Conservation (phyloP, 1,140 invertebrate genomes). For the Aphelinus atriplicis region DNA sequence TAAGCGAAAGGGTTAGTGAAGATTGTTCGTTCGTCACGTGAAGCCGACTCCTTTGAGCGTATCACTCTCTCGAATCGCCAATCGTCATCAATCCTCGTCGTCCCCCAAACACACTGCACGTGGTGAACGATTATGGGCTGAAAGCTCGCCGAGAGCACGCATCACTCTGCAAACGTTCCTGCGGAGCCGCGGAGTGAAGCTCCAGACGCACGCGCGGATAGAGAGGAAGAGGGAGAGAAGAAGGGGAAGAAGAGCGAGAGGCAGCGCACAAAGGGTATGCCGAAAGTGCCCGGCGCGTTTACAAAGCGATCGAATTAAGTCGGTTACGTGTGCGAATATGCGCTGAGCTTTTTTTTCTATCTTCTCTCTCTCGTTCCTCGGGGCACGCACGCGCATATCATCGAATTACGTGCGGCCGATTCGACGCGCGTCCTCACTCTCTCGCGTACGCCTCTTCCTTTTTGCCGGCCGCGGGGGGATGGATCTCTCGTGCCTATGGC, state of each 20-base stretch:
- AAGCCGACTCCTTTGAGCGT: background rate
- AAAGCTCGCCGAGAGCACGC: background rate
- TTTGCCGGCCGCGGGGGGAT: background rate
- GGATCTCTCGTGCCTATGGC: background rate
- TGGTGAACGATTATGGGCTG: background rate
- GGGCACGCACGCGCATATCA: background rate
- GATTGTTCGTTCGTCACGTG: too few species aligned
- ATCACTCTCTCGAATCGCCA: background rate
- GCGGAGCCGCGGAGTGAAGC: too few species aligned
- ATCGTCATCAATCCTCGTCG: background rate
- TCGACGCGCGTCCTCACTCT: constrained; percentile 16
- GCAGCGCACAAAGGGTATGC: constrained; percentile 24
- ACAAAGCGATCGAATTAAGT: constrained; percentile 35
- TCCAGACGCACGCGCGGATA: background rate
- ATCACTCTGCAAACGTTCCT: too few species aligned
- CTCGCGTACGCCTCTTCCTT: background rate
- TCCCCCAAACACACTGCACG: background rate
- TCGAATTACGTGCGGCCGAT: constrained; percentile 21
- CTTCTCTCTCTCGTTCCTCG: background rate
- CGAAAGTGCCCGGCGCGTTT: constrained; percentile 21
- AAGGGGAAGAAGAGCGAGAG: background rate
- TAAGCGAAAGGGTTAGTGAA: too few species aligned
- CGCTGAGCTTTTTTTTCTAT: constrained; percentile 1
- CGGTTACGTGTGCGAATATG: constrained; percentile 2
- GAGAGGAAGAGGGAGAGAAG: background rate